Evolutionary conservation across 2,888 invertebrate species (phyloP).

Genomic region (Monoplex corrugatus): DNA sequence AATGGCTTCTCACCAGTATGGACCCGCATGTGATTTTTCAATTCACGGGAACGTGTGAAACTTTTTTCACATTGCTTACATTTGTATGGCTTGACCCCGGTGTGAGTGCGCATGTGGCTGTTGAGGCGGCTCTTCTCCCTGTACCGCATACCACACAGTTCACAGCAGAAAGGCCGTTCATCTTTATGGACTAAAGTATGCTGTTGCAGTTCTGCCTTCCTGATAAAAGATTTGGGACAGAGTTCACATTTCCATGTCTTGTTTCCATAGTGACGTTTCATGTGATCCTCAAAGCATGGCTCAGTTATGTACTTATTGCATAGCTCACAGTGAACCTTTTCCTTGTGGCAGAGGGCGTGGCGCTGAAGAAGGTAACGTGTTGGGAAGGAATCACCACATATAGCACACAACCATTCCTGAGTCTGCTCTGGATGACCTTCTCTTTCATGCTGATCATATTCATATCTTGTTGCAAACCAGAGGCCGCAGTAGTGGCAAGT

Average conservation of each 20-base stretch:
- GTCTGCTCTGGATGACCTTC: constrained; percentile 23
- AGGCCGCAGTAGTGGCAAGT: constrained; percentile 27
- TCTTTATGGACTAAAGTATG: constrained; percentile 55
- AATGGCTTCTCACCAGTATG: constrained; percentile 43
- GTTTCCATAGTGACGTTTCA: constrained; percentile 53
- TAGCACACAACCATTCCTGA: constrained; percentile 31
- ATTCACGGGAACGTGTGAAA: constrained; percentile 54
- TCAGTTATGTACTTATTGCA: constrained; percentile 32
- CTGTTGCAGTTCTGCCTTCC: constrained; percentile 57
- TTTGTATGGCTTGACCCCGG: constrained; percentile 56
- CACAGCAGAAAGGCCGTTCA: constrained; percentile 55
- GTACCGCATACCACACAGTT: constrained; percentile 54
- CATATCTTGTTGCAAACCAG: constrained; percentile 20
- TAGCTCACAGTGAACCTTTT: constrained; percentile 14
- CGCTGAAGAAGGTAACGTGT: constrained; percentile 37
- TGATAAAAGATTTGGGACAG: constrained; percentile 56
- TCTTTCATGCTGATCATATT: constrained; percentile 20
- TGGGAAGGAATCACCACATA: constrained; percentile 8
- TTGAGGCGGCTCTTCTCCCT: constrained; percentile 55
- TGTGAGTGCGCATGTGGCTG: constrained; percentile 56
- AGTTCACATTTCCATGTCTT: constrained; percentile 55
- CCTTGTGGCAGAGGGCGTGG: constrained; percentile 36
- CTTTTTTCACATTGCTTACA: constrained; percentile 53
- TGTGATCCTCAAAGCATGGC: constrained; percentile 49
- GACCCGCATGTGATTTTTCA: constrained; percentile 44